Percentiles rank a stretch among this genome's conserved stretches.
Conservation (phyloP, 2,888 invertebrate species). For the Drosophila limbata region DNA sequence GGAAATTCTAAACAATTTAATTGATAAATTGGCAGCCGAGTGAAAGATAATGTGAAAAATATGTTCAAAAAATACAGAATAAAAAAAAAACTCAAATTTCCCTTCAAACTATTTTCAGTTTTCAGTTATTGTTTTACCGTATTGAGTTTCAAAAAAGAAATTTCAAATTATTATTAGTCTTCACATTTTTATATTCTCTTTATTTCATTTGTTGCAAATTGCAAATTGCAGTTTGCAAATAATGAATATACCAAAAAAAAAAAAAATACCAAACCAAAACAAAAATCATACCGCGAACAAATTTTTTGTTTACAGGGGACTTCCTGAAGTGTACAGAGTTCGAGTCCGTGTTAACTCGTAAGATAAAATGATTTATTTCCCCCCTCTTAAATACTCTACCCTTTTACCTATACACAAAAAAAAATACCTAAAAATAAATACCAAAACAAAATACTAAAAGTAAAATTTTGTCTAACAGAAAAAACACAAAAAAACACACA, state of each 20-base stretch:
- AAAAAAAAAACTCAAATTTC: constrained; percentile 30
- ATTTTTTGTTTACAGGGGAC: constrained; percentile 87
- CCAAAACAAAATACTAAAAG: constrained; percentile 42
- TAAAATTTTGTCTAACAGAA: constrained; percentile 40
- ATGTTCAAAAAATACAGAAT: constrained; percentile 3
- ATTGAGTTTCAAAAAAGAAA: constrained; percentile 34
- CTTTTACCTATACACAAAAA: constrained; percentile 21
- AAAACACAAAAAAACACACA: constrained; percentile 27
- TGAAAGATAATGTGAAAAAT: constrained; percentile 20
- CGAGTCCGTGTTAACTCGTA: constrained; percentile 95
- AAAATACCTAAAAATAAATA: constrained; percentile 32
- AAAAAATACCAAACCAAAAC: constrained; percentile 53
- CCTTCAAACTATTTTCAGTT: constrained; percentile 4
- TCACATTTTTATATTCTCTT: constrained; percentile 10
- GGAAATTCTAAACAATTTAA: constrained; percentile 11
- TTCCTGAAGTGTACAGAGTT: constrained; percentile 93
- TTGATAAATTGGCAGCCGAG: constrained; percentile 50
- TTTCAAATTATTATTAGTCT: constrained; percentile 10
- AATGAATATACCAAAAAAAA: constrained; percentile 17
- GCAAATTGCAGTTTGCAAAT: constrained; percentile 21
- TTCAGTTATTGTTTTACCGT: constrained; percentile 40
- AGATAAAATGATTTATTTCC: constrained; percentile 86
- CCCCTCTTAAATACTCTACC: constrained; percentile 49
- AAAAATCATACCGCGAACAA: constrained; percentile 80
- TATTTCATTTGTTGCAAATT: constrained; percentile 15